Evolutionary conservation across 2,797 vertebrate species (phyloP).

Genomic region (Rallus crepitans): DNA sequence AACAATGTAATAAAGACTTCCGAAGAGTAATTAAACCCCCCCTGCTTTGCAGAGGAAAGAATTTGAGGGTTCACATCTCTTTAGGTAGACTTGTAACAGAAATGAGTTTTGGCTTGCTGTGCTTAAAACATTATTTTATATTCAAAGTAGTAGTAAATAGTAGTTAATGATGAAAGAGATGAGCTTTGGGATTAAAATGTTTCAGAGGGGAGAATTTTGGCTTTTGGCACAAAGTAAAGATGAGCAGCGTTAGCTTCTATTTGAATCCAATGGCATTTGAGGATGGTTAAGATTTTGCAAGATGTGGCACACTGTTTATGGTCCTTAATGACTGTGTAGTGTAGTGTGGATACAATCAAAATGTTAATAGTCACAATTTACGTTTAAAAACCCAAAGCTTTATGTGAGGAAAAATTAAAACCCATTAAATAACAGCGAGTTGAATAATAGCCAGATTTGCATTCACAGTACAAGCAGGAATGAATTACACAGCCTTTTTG

Average conservation of each 20-base stretch:
- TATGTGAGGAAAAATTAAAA: slow-evolving; percentile 11
- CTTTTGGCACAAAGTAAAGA: slow-evolving; percentile 50
- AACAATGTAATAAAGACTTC: not conserved
- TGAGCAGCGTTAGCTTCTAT: slow-evolving; percentile 7
- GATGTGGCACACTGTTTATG: slow-evolving; percentile 11
- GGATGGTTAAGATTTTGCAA: slow-evolving; percentile 30
- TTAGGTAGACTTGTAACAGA: slow-evolving; percentile 23
- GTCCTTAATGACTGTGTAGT: not conserved
- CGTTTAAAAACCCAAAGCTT: not conserved
- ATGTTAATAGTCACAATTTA: slow-evolving; percentile 19
- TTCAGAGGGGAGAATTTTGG: slow-evolving; percentile 40
- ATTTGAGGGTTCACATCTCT: not conserved
- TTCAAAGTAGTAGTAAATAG: slow-evolving; percentile 43
- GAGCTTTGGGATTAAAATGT: slow-evolving; percentile 42
- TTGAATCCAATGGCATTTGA: not conserved
- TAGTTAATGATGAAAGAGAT: slow-evolving; percentile 49
- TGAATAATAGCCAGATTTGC: slow-evolving; percentile 43
- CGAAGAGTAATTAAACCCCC: not conserved
- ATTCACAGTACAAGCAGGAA: not conserved
- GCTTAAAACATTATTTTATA: slow-evolving; percentile 39
- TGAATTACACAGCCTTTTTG: slow-evolving; percentile 30
- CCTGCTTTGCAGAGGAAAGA: not conserved
- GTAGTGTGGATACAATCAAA: not conserved
- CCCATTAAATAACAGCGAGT: not conserved
- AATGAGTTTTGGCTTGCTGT: slow-evolving; percentile 27